Evolutionary conservation across 2,888 invertebrate species (phyloP).

Genomic region (Sphinx pinastri): DNA sequence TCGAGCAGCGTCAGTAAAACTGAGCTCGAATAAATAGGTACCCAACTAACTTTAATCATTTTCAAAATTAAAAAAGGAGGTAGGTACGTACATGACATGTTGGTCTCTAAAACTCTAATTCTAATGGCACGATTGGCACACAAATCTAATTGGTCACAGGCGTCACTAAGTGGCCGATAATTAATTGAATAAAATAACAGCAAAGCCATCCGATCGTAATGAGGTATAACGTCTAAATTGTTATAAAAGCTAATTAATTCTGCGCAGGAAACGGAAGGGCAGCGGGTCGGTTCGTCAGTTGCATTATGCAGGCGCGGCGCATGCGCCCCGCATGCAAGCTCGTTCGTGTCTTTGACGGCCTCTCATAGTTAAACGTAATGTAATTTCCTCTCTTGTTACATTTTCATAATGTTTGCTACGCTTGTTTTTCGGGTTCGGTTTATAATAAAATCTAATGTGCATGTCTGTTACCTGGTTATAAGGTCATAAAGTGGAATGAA

Average conservation of each 20-base stretch:
- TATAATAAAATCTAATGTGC: not conserved
- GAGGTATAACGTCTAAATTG: slow-evolving; percentile 4
- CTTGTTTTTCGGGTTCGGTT: not conserved
- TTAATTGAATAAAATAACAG: slow-evolving; percentile 1
- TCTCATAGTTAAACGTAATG: slow-evolving; percentile 14
- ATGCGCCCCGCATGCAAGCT: slow-evolving; percentile 60
- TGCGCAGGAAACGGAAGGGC: slow-evolving; percentile 75
- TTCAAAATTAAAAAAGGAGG: not conserved
- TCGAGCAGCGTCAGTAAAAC: not conserved
- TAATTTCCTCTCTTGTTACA: slow-evolving; percentile 17
- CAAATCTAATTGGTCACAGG: not conserved
- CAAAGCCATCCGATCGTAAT: not conserved
- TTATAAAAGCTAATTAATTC: slow-evolving; percentile 64
- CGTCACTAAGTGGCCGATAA: not conserved
- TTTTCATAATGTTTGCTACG: slow-evolving; percentile 12
- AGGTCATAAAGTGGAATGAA: no score
- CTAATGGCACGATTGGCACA: not conserved
- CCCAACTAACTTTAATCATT: not conserved
- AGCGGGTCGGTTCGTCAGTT: slow-evolving; percentile 73
- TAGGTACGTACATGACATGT: no score
- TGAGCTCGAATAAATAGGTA: not conserved
- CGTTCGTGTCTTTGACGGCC: slow-evolving; percentile 23
- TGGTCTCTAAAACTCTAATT: no score
- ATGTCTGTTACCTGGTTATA: no score
- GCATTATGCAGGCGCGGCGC: slow-evolving; percentile 74